phyloP scores from a whole-genome alignment of 2,113 vertebrate species.

The Silurus asotus region DNA sequence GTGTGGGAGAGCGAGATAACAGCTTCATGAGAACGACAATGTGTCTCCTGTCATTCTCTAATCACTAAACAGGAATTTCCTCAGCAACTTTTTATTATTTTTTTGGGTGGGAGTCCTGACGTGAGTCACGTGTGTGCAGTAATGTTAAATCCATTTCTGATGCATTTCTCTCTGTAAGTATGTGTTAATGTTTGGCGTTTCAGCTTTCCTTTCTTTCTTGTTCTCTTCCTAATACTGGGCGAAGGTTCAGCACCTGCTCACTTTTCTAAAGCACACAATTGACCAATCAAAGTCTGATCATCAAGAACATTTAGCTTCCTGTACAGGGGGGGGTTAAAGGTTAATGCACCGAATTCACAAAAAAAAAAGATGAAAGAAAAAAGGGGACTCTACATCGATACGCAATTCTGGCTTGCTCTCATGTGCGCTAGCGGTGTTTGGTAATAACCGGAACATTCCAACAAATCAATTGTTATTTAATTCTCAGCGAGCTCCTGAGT shows the following conservation, averaged over 20 bases:
- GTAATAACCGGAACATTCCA: conserved; percentile 92
- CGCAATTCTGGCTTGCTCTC: conserved; percentile 77
- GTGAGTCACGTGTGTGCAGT: too few species aligned
- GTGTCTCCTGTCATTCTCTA: conserved; percentile 26
- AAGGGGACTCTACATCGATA: conserved; percentile 76
- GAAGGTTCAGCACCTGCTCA: conserved; percentile 40
- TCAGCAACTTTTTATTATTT: conserved; percentile 45
- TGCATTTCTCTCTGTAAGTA: conserved; percentile 42
- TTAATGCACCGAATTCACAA: conserved; percentile 69
- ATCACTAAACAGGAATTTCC: conserved; percentile 49
- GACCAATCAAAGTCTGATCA: conserved; percentile 50
- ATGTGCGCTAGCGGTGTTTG: conserved; percentile 84
- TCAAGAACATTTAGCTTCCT: conserved; percentile 52
- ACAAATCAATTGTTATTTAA: conserved; percentile 95
- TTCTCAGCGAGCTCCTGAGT: conserved; percentile 90
- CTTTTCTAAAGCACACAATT: conserved; percentile 43
- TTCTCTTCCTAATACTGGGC: neutral
- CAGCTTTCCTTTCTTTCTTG: neutral
- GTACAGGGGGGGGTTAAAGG: conserved; percentile 51
- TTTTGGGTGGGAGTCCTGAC: neutral
- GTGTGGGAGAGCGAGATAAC: conserved; percentile 19
- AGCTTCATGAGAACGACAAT: conserved; percentile 29
- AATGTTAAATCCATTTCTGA: conserved; percentile 45
- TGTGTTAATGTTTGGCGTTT: conserved; percentile 28
- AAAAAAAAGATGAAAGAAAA: conserved; percentile 64